A percentile compares a stretch with the other conserved stretches of the same genome.
These are phyloP conservation scores for Actenoides hombroni DNA, from an alignment of 2,113 vertebrate species.

Conservation along the genomic window DNA sequence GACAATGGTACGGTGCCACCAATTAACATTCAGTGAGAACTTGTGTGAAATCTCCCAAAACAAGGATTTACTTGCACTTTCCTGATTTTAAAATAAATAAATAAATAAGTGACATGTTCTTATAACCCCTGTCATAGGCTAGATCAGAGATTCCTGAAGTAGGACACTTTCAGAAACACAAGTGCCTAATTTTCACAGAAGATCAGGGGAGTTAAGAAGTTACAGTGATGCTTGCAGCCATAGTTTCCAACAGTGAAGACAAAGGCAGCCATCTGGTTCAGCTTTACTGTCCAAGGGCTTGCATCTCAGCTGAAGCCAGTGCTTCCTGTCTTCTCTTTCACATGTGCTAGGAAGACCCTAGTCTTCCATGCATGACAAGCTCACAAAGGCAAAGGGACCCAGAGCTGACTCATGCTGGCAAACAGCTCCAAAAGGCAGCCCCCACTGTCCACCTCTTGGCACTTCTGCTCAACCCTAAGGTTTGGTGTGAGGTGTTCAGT, in stretches of 20 bases:
- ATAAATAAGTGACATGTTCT: neutral
- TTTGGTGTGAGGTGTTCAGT: neutral
- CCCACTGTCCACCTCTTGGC: fast-evolving
- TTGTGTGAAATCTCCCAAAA: neutral
- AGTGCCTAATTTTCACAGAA: neutral
- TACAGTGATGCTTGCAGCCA: neutral
- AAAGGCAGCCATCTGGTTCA: neutral
- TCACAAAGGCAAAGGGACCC: neutral
- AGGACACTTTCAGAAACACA: neutral
- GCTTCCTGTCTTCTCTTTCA: neutral
- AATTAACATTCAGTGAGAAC: neutral
- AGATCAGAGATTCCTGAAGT: neutral
- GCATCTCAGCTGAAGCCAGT: neutral
- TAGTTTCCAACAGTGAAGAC: neutral
- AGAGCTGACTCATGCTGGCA: neutral
- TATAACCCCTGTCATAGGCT: neutral
- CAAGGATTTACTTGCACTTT: neutral
- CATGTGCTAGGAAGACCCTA: neutral
- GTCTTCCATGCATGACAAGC: neutral
- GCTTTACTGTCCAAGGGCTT: neutral
- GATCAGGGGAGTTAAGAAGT: neutral
- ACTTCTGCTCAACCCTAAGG: neutral
- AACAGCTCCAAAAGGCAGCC: neutral
- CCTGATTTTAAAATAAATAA: neutral
- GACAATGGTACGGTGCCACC: fast-evolving